Evolutionary conservation across 1,140 invertebrate species (phyloP), one percentile per base, ranked within the genome.

Genomic region (Panulirus ornatus): DNA sequence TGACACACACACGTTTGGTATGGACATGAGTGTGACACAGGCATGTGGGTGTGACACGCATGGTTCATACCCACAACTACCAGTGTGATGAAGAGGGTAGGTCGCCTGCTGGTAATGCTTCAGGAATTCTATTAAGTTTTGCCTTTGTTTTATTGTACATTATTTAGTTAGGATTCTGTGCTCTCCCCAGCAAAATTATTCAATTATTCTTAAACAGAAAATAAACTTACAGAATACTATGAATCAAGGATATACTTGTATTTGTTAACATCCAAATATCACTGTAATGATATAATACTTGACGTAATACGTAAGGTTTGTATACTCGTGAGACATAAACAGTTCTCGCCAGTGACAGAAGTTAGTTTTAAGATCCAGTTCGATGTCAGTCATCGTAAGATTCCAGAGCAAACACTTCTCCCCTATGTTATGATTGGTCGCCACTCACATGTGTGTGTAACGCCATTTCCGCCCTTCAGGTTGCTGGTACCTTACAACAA

Each of bases 401-500:
- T 0, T 34, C 22, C 16, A 30, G 11, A 66, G n/a, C 2, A 27
- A 8, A 66, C 0, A 66, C 30, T 11, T 66, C 11, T 3, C 14
- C 58, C 58, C 5, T 66, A 30, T 30, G 3, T 22, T 66, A 30
- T 14, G n/a, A n/a, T n/a, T n/a, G n/a, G n/a, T n/a, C 58, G 27
- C 58, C 58, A 66, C 5, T 66, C 2, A 27, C 22, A 16, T 1
- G 19, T 5, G 34, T 54, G 84, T 6, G 14, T 86, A 76, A 86
- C 36, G 38, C 36, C 38, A 9, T 51, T 38, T 70, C 34, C n/a
- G 30, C 44, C 63, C 79, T 73, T 88, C 78, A 88, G 87, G 87
- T 88, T 44, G 83, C 87, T n/a, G 87, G 87, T 54, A 66, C 87
- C 40, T 66, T 88, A 40, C 87, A 88, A 88, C 78, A 88, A 40